Evolutionary conservation across 2,797 vertebrate genomes (phyloP), one percentile per base, ranked within the genome.

Genomic region (Paramormyrops hopkinsi): DNA sequence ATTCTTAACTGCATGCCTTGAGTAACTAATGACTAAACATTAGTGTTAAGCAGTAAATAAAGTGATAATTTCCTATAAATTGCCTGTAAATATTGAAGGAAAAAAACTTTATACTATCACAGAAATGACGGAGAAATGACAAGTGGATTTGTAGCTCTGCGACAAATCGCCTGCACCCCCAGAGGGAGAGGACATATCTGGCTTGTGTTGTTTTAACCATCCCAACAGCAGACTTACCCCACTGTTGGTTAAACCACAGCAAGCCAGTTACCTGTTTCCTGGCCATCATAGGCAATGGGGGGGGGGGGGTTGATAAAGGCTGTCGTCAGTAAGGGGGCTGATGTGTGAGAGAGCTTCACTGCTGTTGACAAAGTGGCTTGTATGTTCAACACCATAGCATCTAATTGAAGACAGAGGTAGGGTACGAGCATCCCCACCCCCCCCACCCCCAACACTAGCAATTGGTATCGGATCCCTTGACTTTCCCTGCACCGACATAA

Each of bases 131-230:
- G 88, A 73, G 90, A 92, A 91, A 46, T 90, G 88, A 91, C 90
- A 91, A 88, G 48, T 88, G 85, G 62, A 91, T 89, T 90, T 91
- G 92, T 93, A 94, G 92, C 94, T 93, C 94, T 95, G 95, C 96
- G 96, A 97, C 96, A 97, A 97, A 97, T 94, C 93, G 93, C 94
- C 95, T 96, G 96, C 94, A 96, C 97, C 97, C 97, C 95, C 96
- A 95, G 93, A 96, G 93, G 93, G 96, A 97, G 94, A 94, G 97
- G 97, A 98, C 98, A 98, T 97, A 98, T 97, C 96, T 96, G 95
- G 90, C 94, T 92, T 93, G 91, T 97, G 96, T 98, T 98, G 97
- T 97, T 97, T 95, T 98, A 97, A 98, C 97, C 96, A 97, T 96
- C 96, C 93, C 95, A 95, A 95, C 94, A 95, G 94, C 91, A 92